Evolutionary conservation across 1,140 invertebrate genomes (phyloP), one percentile per base, ranked within the genome.

Genomic region (Schmidtea mediterranea): DNA sequence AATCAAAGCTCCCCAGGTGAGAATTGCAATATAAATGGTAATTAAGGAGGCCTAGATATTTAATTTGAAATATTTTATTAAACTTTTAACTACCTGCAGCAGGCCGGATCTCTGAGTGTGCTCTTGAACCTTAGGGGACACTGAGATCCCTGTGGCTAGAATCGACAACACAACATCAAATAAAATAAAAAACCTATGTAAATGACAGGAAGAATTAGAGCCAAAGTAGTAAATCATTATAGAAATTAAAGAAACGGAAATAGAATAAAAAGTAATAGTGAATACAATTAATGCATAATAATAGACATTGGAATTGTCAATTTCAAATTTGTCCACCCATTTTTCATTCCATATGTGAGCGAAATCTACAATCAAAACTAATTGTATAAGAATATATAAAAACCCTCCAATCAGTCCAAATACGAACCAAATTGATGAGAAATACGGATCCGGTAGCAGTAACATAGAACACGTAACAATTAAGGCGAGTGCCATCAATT

Each of bases 151-250:
- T 57, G 84, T 90, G 19, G 81, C 72, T 36, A 77, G 71, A 36
- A 94, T 62, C 57, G 82, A 83, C 9, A 97, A 65, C 49, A 97
- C 81, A 52, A 97, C 59, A 66, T 97, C 97, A 62, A 94, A 76
- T 0, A 82, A 84, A 54, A 98, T 87, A 64, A 97, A 90, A 69
- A 95, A 90, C 67, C 92, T 94, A 60, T 92, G 84, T 26, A 90
- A 67, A 39, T 71, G 71, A 67, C 90, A 98, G 49, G 72, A 75
- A 49, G 72, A 68, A 1, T 74, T 81, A 58, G 73, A 72, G 16
- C 83, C 84, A 60, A 87, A 95, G 61, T 77, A 84, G n/a, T 84
- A 68, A 62, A 76, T 95, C 43, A 95, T 76, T 15, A 95, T 65
- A 24, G 79, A 73, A 49, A 84, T 71, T 49, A 80, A 82, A 49